phyloP scores from a whole-genome alignment of 2,797 vertebrate genomes.

The Tiaroga cobitis region DNA sequence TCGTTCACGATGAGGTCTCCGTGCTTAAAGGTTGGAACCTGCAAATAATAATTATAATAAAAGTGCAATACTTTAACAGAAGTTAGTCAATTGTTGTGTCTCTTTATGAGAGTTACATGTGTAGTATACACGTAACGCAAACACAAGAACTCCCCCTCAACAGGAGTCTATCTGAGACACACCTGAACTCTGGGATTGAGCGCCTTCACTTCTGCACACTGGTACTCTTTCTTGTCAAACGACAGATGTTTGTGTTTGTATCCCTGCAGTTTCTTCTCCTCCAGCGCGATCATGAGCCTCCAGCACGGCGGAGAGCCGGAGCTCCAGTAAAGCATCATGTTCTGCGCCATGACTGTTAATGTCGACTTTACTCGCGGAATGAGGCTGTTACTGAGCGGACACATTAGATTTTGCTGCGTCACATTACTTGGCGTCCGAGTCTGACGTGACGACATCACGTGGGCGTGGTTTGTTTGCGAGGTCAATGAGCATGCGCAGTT shows the following conservation, averaged over 20 bases:
- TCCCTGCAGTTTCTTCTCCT: conserved; percentile 77
- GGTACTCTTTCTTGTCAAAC: conserved; percentile 32
- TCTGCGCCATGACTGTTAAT: conserved; percentile 69
- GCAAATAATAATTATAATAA: neutral
- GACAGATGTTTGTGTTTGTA: conserved; percentile 61
- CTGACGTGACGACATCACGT: neutral
- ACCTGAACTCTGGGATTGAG: conserved; percentile 80
- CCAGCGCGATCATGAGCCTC: conserved; percentile 75
- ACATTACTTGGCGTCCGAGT: too few species aligned
- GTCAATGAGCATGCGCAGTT: neutral
- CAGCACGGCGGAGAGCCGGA: conserved; percentile 78
- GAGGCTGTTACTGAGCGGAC: accelerated
- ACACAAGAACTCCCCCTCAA: accelerated
- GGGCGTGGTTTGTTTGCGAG: neutral
- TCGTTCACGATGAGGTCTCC: conserved; percentile 74
- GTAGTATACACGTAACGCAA: accelerated
- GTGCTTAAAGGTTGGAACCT: conserved; percentile 78
- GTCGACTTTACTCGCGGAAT: accelerated
- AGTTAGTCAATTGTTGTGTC: neutral
- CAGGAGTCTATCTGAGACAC: neutral
- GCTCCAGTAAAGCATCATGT: conserved; percentile 75
- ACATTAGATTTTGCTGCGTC: neutral
- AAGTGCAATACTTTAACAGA: neutral
- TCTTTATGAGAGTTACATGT: neutral
- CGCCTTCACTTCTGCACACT: conserved; percentile 66